phyloP scores from a whole-genome alignment of 2,113 vertebrate genomes.

The Brachionichthys hirsutus region DNA sequence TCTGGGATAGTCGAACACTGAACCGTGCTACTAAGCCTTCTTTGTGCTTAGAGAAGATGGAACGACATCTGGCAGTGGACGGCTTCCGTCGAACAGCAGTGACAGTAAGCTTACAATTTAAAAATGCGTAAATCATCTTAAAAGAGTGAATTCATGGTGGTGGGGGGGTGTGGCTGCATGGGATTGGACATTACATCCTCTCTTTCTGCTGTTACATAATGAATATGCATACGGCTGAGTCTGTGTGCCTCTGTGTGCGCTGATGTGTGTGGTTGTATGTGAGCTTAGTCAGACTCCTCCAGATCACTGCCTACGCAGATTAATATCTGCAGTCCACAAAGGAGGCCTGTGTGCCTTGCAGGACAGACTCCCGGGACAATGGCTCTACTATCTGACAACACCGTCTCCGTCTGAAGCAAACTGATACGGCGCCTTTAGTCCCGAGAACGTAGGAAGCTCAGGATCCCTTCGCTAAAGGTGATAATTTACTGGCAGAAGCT shows the following conservation, averaged over 20 bases:
- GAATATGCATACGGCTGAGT: constrained; percentile 52
- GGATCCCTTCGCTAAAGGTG: constrained; percentile 47
- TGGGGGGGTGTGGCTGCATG: not conserved
- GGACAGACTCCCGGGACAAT: constrained; percentile 68
- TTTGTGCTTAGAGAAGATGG: constrained; percentile 48
- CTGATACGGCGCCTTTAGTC: constrained; percentile 38
- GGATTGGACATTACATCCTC: constrained; percentile 42
- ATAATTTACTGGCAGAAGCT: constrained; percentile 39
- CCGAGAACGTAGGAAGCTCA: constrained; percentile 31
- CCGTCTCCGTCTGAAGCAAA: constrained; percentile 52
- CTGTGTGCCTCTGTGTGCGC: constrained; percentile 43
- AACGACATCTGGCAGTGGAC: constrained; percentile 35
- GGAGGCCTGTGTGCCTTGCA: constrained; percentile 62
- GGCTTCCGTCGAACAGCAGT: constrained; percentile 45
- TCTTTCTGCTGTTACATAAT: constrained; percentile 57
- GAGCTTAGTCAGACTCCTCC: constrained; percentile 67
- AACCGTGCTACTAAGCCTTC: constrained; percentile 30
- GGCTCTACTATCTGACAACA: constrained; percentile 66
- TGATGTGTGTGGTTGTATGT: constrained; percentile 62
- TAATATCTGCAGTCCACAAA: constrained; percentile 74
- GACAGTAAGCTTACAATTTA: constrained; percentile 22
- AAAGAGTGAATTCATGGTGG: constrained; percentile 50
- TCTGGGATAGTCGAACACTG: constrained; percentile 25
- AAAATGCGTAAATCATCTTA: constrained; percentile 22
- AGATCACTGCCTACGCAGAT: constrained; percentile 68